Evolutionary conservation across 2,113 vertebrate species (phyloP).

Genomic region (Eubucco bourcierii): DNA sequence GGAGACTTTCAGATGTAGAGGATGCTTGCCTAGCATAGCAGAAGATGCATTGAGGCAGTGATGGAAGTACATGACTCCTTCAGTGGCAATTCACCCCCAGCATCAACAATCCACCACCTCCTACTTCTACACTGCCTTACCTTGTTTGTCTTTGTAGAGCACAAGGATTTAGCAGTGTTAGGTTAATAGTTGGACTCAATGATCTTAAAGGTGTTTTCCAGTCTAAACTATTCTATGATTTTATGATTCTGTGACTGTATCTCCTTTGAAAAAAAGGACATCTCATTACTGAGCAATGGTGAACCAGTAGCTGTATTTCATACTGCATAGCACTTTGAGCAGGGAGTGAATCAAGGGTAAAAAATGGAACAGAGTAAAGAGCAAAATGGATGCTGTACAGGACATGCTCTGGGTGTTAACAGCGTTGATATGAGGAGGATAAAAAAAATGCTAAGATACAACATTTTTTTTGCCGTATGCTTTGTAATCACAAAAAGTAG

Average conservation of each 20-base stretch:
- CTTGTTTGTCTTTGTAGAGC: no score
- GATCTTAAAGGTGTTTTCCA: no score
- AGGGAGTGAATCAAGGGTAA: neutral
- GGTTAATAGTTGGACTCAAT: no score
- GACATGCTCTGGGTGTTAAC: neutral
- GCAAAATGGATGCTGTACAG: neutral
- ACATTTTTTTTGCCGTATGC: neutral
- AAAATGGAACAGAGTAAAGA: neutral
- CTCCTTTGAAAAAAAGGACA: neutral
- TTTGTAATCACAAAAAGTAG: neutral
- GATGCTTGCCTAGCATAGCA: fast-evolving
- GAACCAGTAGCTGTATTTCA: neutral
- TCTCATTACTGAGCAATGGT: neutral
- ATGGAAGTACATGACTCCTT: neutral
- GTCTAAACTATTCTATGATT: no score
- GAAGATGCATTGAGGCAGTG: neutral
- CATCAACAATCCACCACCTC: neutral
- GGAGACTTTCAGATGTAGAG: neutral
- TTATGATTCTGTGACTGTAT: no score
- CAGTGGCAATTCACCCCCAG: neutral
- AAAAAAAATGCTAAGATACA: neutral
- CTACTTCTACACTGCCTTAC: neutral
- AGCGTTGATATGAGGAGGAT: no score
- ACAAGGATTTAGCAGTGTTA: no score
- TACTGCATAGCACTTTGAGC: neutral